Percentiles rank a stretch among this genome's conserved stretches.
phyloP scores from a whole-genome alignment of 2,888 invertebrate species.

The Rhagonycha fulva region DNA sequence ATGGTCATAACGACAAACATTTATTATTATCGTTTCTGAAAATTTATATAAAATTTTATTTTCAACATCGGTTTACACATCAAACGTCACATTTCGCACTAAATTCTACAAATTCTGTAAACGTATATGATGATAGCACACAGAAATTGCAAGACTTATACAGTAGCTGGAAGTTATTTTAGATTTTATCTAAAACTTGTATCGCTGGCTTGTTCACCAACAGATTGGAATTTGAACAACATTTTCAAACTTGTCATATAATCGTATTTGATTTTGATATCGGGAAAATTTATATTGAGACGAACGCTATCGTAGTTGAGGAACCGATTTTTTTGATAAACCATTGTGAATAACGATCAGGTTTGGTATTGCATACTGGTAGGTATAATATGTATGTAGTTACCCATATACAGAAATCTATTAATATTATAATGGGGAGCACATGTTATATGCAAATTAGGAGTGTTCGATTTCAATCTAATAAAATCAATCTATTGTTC shows the following conservation, averaged over 20 bases:
- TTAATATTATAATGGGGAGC: slow-evolving; percentile 45
- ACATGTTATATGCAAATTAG: slow-evolving; percentile 51
- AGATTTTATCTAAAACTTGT: slow-evolving; percentile 23
- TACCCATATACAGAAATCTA: slow-evolving; percentile 39
- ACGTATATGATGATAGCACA: neutral
- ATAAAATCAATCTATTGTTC: slow-evolving; percentile 56
- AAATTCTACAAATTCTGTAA: slow-evolving; percentile 24
- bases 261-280: neutral
- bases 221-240: slow-evolving; percentile 19
- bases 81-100: slow-evolving; percentile 1
- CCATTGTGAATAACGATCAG: neutral
- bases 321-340: neutral
- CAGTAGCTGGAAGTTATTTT: slow-evolving; percentile 15
- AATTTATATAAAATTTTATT: slow-evolving; percentile 12
- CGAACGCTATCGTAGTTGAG: neutral
- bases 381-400: neutral
- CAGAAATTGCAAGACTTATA: slow-evolving; percentile 8
- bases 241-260: slow-evolving; percentile 10
- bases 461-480: slow-evolving; percentile 52
- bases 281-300: neutral
- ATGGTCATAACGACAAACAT: slow-evolving; percentile 17
- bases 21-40: slow-evolving; percentile 29
- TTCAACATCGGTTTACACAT: slow-evolving; percentile 11
- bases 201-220: slow-evolving; percentile 5
- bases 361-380: neutral